phyloP scores from a whole-genome alignment of 2,113 vertebrate species.

The Theropithecus gelada region DNA sequence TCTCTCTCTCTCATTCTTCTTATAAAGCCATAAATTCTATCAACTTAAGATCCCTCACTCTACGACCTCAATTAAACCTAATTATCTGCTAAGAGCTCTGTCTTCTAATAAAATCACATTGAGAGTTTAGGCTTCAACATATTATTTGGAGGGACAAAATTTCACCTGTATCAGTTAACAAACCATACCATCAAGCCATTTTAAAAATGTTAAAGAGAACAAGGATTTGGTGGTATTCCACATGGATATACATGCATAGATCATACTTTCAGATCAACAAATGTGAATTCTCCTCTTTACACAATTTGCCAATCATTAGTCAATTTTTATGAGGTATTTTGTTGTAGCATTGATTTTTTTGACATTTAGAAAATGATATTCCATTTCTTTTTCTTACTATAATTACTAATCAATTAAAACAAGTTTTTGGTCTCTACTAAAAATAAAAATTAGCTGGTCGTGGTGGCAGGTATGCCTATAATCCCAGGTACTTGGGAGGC shows the following conservation, averaged over 20 bases:
- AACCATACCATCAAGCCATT: neutral
- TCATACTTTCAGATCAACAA: neutral
- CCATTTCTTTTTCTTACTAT: neutral
- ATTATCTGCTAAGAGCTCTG: neutral
- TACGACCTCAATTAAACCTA: neutral
- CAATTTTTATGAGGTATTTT: neutral
- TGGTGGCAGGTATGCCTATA: no score
- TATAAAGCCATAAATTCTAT: neutral
- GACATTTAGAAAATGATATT: neutral
- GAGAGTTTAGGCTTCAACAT: neutral
- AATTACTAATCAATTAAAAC: neutral
- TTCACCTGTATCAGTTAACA: neutral
- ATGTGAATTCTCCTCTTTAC: neutral
- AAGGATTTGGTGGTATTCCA: neutral
- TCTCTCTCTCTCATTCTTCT: neutral
- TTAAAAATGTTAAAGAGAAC: neutral
- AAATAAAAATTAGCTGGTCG: no score
- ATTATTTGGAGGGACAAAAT: neutral
- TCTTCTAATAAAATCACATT: neutral
- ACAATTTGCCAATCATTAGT: neutral
- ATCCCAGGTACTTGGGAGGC: no score
- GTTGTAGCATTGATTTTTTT: neutral
- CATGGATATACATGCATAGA: neutral
- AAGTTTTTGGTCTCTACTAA: neutral
- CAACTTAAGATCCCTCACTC: neutral